Conservation (phyloP, 2,888 invertebrate species). For the Chrysolina haemoptera region DNA sequence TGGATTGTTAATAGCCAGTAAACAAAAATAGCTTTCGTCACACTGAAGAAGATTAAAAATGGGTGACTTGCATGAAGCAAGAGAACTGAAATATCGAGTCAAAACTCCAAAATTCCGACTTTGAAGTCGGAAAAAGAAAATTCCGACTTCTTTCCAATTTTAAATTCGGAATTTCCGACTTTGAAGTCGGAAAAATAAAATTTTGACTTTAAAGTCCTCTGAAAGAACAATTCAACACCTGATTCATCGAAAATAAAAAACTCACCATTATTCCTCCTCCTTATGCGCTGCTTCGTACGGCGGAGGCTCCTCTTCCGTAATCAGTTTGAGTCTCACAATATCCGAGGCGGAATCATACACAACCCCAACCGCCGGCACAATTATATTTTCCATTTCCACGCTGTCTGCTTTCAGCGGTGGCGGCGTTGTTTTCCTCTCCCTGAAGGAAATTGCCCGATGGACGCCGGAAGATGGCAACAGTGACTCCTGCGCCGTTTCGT, state of each 20-base stretch:
- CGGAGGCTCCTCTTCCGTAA: conserved; percentile 68
- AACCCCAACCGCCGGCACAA: conserved; percentile 55
- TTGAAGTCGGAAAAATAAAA: too few relatives aligned
- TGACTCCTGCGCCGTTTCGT: conserved; percentile 56
- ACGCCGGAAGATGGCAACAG: conserved; percentile 69
- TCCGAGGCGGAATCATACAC: conserved; percentile 67
- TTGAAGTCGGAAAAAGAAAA: too few relatives aligned
- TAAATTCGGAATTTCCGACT: too few relatives aligned
- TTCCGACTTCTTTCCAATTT: too few relatives aligned
- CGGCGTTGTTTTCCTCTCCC: conserved; percentile 61
- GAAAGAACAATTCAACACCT: too few relatives aligned
- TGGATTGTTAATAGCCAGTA: too few relatives aligned
- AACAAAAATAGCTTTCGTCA: too few relatives aligned
- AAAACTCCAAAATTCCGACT: too few relatives aligned
- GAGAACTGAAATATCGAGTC: too few relatives aligned
- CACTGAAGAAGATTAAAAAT: too few relatives aligned
- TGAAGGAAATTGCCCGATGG: conserved; percentile 72
- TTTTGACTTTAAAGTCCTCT: too few relatives aligned
- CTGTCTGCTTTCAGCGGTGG: conserved; percentile 71
- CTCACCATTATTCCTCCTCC: conserved; percentile 20
- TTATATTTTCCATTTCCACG: conserved; percentile 72
- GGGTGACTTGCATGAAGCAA: too few relatives aligned
- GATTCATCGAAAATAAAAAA: neutral
- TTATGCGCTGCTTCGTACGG: conserved; percentile 58
- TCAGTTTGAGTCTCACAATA: conserved; percentile 68